phyloP scores from a whole-genome alignment of 2,797 vertebrate species.

The Amniataba percoides region DNA sequence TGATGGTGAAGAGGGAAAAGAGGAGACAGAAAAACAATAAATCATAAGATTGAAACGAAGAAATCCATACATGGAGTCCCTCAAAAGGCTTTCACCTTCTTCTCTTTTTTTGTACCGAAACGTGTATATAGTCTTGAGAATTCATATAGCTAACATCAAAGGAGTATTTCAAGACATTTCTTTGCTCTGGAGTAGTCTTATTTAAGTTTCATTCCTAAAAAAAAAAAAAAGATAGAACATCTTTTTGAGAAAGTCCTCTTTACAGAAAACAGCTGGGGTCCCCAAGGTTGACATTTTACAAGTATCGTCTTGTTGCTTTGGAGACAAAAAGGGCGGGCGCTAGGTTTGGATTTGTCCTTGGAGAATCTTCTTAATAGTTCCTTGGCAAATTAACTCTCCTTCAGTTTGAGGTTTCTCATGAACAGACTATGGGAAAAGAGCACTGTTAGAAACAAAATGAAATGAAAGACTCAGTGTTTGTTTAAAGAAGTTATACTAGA shows the following conservation, averaged over 20 bases:
- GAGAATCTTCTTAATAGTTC: constrained; percentile 39
- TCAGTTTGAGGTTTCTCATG: constrained; percentile 32
- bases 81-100: background rate
- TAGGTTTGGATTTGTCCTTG: constrained; percentile 20
- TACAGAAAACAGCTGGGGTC: constrained; percentile 53
- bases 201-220: constrained; percentile 6
- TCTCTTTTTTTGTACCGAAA: constrained; percentile 11
- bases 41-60: constrained; percentile 8
- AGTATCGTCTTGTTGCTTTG: constrained; percentile 45
- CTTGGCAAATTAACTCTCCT: constrained; percentile 32
- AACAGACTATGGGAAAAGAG: constrained; percentile 31
- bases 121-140: background rate
- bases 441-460: constrained; percentile 28
- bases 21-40: background rate
- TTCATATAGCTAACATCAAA: background rate
- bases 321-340: constrained; percentile 38
- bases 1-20: constrained; percentile 17
- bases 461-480: background rate
- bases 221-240: background rate
- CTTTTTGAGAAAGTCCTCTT: constrained; percentile 21
- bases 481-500: background rate
- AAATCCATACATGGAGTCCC: background rate
- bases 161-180: background rate
- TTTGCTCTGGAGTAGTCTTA: background rate
- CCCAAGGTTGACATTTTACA: constrained; percentile 57